Conservation (phyloP, 2,888 invertebrate species). For the Ernsta delagoae region DNA sequence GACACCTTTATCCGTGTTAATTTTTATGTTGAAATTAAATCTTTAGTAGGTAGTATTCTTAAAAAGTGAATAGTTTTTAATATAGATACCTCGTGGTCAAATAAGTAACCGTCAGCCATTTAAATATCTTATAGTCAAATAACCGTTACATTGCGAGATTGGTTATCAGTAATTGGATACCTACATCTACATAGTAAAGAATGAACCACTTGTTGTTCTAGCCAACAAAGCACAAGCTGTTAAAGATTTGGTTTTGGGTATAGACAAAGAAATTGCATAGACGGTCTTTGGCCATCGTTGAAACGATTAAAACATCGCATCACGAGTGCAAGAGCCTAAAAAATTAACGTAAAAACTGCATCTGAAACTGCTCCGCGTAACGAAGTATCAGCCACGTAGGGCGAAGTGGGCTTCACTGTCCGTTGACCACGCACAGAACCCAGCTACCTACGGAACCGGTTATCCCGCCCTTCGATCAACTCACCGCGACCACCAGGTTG, state of each 20-base stretch:
- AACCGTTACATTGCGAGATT: background rate
- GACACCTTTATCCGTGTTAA: too few relatives aligned
- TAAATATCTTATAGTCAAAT: background rate
- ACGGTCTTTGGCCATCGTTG: conserved; percentile 28
- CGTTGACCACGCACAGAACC: conserved; percentile 65
- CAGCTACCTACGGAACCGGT: conserved; percentile 65
- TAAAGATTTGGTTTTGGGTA: background rate
- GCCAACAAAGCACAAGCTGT: conserved; percentile 5
- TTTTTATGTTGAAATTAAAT: too few relatives aligned
- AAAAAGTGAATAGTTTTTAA: too few relatives aligned
- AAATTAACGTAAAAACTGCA: conserved; percentile 15
- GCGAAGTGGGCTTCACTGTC: conserved; percentile 57
- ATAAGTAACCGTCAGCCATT: too few relatives aligned
- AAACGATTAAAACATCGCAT: conserved; percentile 37
- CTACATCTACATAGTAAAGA: background rate
- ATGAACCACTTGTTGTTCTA: conserved; percentile 28
- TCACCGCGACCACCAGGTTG: conserved; percentile 91
- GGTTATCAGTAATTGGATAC: background rate
- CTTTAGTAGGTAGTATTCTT: too few relatives aligned
- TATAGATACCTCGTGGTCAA: too few relatives aligned
- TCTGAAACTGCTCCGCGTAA: conserved; percentile 20
- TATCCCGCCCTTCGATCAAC: conserved; percentile 72
- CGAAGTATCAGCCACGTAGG: conserved; percentile 45
- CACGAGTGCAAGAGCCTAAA: conserved; percentile 38
- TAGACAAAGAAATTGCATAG: conserved; percentile 14